A percentile compares a stretch with the other conserved stretches of the same genome.
These are phyloP conservation scores for Epizoanthus illoricatus DNA, from an alignment of 92 coral and sea anemone species.

Conservation along the genomic window DNA sequence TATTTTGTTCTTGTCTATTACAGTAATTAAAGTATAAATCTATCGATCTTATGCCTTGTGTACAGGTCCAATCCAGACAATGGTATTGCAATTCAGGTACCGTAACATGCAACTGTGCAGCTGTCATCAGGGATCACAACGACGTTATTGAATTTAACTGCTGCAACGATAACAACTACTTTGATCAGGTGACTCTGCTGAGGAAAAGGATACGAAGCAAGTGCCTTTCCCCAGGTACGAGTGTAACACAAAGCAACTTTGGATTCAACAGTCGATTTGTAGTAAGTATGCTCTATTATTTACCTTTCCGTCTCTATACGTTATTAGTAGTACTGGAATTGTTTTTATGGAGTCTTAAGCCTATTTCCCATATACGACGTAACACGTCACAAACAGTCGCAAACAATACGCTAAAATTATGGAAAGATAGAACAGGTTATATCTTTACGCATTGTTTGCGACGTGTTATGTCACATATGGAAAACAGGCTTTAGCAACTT, in stretches of 20 bases:
- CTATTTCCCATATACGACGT: too few species aligned
- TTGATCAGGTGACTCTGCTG: not conserved
- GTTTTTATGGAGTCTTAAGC: too few species aligned
- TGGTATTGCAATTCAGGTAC: not conserved
- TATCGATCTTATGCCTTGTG: not conserved
- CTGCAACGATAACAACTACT: constrained; percentile 2
- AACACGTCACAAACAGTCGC: too few species aligned
- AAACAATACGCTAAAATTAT: too few species aligned
- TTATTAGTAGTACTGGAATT: too few species aligned
- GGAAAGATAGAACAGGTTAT: too few species aligned
- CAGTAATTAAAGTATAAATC: too few species aligned
- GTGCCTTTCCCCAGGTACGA: constrained; percentile 16
- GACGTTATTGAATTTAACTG: constrained; percentile 25
- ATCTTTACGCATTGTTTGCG: too few species aligned
- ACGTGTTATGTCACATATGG: too few species aligned
- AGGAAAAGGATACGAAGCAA: not conserved
- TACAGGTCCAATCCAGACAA: constrained; percentile 7
- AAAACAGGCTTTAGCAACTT: too few species aligned
- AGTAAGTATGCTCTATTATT: not conserved
- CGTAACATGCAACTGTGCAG: constrained; percentile 18
- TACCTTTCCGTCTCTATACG: too few species aligned
- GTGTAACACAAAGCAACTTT: constrained; percentile 2
- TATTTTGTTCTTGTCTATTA: too few species aligned
- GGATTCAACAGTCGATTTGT: constrained; percentile 8
- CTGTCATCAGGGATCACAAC: constrained; percentile 6